phyloP scores from a whole-genome alignment of 2,113 vertebrate species.

The Elephantulus edwardii region DNA sequence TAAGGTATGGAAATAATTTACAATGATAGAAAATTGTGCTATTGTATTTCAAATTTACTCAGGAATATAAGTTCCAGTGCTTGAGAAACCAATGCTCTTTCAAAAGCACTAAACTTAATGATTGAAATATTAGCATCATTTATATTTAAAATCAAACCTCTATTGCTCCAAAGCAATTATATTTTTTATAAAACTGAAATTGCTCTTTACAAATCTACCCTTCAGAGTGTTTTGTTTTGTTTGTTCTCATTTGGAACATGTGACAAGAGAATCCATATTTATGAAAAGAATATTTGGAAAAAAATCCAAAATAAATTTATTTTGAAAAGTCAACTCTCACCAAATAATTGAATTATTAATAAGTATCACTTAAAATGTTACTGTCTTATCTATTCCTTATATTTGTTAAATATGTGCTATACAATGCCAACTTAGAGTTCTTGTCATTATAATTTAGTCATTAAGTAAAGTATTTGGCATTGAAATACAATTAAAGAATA shows the following conservation, averaged over 20 bases:
- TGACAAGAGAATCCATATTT: background rate
- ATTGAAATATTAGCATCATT: background rate
- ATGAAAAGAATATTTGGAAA: background rate
- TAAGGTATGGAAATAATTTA: background rate
- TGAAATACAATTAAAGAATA: background rate
- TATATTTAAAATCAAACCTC: background rate
- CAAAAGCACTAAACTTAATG: background rate
- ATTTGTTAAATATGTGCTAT: background rate
- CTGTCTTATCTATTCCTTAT: background rate
- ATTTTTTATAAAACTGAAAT: background rate
- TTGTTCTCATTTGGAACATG: background rate
- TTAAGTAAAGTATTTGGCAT: background rate
- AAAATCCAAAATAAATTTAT: background rate
- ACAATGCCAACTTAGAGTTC: background rate
- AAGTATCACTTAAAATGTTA: background rate
- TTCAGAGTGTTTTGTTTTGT: background rate
- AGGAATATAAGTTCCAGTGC: background rate
- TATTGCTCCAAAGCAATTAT: background rate
- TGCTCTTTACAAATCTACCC: background rate
- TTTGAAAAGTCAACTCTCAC: background rate
- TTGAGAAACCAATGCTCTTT: background rate
- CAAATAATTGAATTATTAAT: background rate
- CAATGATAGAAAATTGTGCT: background rate
- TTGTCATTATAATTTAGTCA: constrained; percentile 4
- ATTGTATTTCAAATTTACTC: background rate